phyloP scores from a whole-genome alignment of 2,888 invertebrate species.

The Phragmatobia fuliginosa region DNA sequence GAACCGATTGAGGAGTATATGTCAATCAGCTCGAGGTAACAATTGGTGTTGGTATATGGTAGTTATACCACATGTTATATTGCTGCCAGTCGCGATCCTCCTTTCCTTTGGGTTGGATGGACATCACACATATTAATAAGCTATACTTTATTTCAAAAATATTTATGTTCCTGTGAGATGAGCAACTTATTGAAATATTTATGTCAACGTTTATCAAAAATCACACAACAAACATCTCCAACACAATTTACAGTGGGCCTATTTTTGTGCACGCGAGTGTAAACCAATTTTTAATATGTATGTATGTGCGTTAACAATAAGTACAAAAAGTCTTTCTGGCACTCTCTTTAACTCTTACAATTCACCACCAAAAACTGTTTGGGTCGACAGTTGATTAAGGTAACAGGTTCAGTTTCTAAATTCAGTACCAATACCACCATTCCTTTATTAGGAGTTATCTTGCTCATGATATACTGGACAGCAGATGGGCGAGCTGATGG shows the following conservation, averaged over 20 bases:
- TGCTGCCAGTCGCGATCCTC: no score
- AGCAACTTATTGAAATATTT: no score
- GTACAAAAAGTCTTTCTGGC: slow-evolving; percentile 42
- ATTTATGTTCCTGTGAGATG: no score
- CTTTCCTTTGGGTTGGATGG: no score
- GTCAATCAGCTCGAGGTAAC: no score
- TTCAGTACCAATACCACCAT: no score
- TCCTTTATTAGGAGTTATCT: background rate
- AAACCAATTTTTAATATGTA: slow-evolving; percentile 25
- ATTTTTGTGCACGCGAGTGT: slow-evolving; percentile 27
- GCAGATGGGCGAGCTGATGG: background rate
- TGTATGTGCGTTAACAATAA: slow-evolving; percentile 37
- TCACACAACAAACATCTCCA: background rate
- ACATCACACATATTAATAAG: no score
- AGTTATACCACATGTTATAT: no score
- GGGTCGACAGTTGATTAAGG: slow-evolving; percentile 2
- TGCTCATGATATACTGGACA: background rate
- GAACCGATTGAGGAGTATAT: no score
- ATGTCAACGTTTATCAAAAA: background rate
- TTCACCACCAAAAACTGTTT: slow-evolving; percentile 9
- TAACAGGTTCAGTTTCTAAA: no score
- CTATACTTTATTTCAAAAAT: no score
- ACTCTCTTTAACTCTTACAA: slow-evolving; percentile 22
- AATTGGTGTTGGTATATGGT: no score
- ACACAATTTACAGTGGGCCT: background rate